phyloP scores from a whole-genome alignment of 2,888 invertebrate genomes.

The Orthosia incerta region DNA sequence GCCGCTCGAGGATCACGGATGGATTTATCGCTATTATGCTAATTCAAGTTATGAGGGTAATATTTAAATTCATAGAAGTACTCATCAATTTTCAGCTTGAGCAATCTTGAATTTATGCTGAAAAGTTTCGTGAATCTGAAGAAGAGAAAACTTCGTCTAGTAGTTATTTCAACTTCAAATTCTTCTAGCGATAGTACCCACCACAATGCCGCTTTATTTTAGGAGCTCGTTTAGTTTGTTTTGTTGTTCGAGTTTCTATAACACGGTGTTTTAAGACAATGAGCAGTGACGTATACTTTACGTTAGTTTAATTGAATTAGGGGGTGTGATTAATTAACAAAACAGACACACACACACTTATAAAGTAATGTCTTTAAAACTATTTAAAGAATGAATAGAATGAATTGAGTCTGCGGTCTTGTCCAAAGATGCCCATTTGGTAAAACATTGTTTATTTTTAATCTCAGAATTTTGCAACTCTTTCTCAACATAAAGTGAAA shows the following conservation, averaged over 20 bases:
- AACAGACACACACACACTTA: no score
- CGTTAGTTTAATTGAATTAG: conserved; percentile 1
- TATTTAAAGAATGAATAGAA: no score
- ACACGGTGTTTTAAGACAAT: conserved; percentile 62
- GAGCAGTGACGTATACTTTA: conserved; percentile 15
- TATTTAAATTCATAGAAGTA: conserved; percentile 72
- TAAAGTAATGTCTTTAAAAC: not conserved
- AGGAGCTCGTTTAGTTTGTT: conserved; percentile 74
- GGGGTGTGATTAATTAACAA: not conserved
- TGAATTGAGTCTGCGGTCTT: not conserved
- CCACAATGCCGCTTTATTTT: conserved; percentile 71
- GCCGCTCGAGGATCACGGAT: conserved; percentile 18
- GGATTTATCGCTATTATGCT: conserved; percentile 49
- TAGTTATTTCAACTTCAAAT: conserved; percentile 81
- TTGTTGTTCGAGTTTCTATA: conserved; percentile 69
- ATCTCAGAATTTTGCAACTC: not conserved
- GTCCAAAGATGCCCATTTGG: not conserved
- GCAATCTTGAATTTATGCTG: conserved; percentile 80
- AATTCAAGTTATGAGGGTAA: conserved; percentile 59
- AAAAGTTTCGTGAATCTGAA: conserved; percentile 76
- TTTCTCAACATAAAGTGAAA: not conserved
- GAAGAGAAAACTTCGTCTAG: conserved; percentile 78
- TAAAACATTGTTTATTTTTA: not conserved
- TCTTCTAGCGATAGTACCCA: conserved; percentile 66
- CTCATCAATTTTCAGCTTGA: conserved; percentile 79